Evolutionary conservation across 2,888 invertebrate species (phyloP).

Genomic region (Hyposoter dolosus): DNA sequence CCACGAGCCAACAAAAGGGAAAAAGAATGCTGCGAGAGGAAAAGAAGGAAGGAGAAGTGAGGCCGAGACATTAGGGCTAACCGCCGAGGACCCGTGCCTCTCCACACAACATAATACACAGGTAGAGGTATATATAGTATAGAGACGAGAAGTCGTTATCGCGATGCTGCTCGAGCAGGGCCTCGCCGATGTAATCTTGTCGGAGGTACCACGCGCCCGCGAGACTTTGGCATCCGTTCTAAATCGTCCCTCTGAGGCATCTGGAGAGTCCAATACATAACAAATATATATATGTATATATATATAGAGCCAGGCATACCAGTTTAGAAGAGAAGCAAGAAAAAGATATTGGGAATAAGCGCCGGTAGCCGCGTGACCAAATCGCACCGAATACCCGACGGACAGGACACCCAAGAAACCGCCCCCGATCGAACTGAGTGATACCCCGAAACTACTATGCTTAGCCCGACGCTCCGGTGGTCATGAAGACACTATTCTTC

Average conservation of each 20-base stretch:
- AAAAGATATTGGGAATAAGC: slow-evolving; percentile 54
- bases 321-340: slow-evolving; percentile 27
- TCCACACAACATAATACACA: slow-evolving; percentile 55
- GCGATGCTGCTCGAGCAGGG: slow-evolving; percentile 59
- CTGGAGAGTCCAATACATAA: slow-evolving; percentile 48
- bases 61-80: slow-evolving; percentile 54
- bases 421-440: slow-evolving; percentile 64
- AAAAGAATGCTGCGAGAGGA: slow-evolving; percentile 8
- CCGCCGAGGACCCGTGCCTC: slow-evolving; percentile 57
- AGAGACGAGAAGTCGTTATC: slow-evolving; percentile 62
- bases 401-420: slow-evolving; percentile 62
- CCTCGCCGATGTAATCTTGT: slow-evolving; percentile 62
- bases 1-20: slow-evolving; percentile 17
- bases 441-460: slow-evolving; percentile 49
- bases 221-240: slow-evolving; percentile 60
- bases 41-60: slow-evolving; percentile 34
- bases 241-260: slow-evolving; percentile 64
- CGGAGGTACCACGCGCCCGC: slow-evolving; percentile 52
- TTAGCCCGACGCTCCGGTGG: slow-evolving; percentile 15
- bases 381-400: slow-evolving; percentile 48
- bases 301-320: background rate
- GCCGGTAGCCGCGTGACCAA: slow-evolving; percentile 61
- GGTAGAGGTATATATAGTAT: slow-evolving; percentile 28
- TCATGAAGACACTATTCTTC: slow-evolving; percentile 38
- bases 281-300: background rate